Base-by-base conservation (phyloP, 2,888 invertebrate species). In the Rhamphomyia laevipes region DNA sequence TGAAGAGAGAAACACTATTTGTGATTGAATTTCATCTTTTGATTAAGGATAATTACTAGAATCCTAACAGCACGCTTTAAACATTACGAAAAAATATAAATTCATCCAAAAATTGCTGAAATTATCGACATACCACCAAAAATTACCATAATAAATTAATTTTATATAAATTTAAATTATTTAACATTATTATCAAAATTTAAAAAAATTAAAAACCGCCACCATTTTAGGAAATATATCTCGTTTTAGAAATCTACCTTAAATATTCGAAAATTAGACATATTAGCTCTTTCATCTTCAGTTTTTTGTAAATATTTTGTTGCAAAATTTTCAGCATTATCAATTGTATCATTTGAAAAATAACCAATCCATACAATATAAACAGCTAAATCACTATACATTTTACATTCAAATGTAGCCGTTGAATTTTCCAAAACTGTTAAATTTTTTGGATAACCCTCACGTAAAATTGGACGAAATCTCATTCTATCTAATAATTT, bases 341-440 rank as follows among this genome's bases (percentile, higher is more conserved):
- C 31, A 40, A 53, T 51, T 3, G 51, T 69, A 90, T 91, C 63
- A 79, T 77, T 37, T 11, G 23, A 35, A 13, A n/a, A 13, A n/a
- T 35, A 35, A 35, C n/a, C n/a, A 23, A 88, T 65, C 93, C 93
- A 95, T 58, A 81, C 78, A 47, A 94, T 76, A 60, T 77, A 81
- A 0, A 92, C 88, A 63, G 86, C 86, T 56, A 90, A 73, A 64
- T 94, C 92, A 35, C 88, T 86, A 48, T 87, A 74, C 43, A 86
- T 78, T n/a, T 80, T 80, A 71, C 94, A 94, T 56, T 82, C 77
- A 59, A 94, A 80, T 30, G 65, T 73, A 31, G 80, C 86, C 17
- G 79, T 82, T 45, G 79, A 77, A 62, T 90, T 85, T 46, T 84
- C 74, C 54, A 82, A 58, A 17, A 80, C 84, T 2, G 93, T 93